Evolutionary conservation across 1,140 invertebrate species (phyloP), one percentile per base, ranked within the genome.

Genomic region (Eumaeus atala): DNA sequence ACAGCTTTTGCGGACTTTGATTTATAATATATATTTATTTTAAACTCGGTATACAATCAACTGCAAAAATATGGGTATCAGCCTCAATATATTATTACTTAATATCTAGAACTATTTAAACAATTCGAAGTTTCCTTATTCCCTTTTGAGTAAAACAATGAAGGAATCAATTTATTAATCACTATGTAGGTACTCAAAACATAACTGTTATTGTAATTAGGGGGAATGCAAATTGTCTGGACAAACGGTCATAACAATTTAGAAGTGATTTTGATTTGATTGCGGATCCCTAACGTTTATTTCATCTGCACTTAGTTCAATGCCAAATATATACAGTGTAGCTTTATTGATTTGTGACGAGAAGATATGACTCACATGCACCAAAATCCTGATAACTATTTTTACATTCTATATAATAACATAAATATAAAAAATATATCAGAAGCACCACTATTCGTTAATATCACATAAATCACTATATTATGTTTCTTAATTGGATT

Each of bases 231-330:
- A 44, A 44, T 44, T 44, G 40, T 7, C 14, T 14, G 14, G 40
- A 14, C 40, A 16, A 16, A 44, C 40, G 40, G 14, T 17, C 40
- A 9, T n/a, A 40, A 17, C 40, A 44, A 44, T 44, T 44, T 44
- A 44, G 16, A 44, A 16, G 16, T 44, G 14, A 44, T 14, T 9
- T 9, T 16, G 17, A 44, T 44, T 18, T 44, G 40, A 44, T 44
- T 44, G 40, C 12, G 40, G 40, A 44, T 44, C 40, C 40, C 40
- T 44, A 18, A 44, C 14, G 9, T 44, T 44, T 17, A 44, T 44
- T 44, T 16, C 40, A 44, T 44, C 40, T 44, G 40, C 40, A 44
- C 40, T 28, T 28, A 17, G 40, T 44, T 44, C 40, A 44, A 44
- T 44, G 40, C 40, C 40, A 44, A 44, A 44, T 40, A 40, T 28